Evolutionary conservation across 2,888 invertebrate genomes (phyloP).

Genomic region (Mesodorylaimus sp.): DNA sequence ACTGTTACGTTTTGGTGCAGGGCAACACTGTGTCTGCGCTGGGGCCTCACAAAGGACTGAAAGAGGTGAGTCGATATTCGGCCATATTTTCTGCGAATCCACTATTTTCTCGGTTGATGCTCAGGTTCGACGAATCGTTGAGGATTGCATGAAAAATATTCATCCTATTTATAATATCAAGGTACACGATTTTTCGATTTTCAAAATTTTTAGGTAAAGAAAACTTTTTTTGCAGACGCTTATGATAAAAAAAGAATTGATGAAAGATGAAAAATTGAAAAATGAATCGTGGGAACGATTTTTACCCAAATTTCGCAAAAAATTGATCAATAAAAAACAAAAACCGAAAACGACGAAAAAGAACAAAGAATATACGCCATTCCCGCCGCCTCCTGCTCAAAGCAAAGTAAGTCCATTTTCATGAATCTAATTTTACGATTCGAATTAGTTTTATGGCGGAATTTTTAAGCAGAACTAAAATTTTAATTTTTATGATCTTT

Average conservation of each 20-base stretch:
- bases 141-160: slow-evolving; percentile 93
- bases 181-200: slow-evolving; percentile 21
- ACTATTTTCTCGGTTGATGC: slow-evolving; percentile 6
- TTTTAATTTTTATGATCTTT: not conserved
- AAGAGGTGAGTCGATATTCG: slow-evolving; percentile 31
- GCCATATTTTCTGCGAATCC: slow-evolving; percentile 1
- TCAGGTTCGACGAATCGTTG: slow-evolving; percentile 55
- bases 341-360: slow-evolving; percentile 40
- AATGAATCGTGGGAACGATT: slow-evolving; percentile 93
- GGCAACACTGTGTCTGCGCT: slow-evolving; percentile 89
- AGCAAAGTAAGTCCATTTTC: slow-evolving; percentile 49
- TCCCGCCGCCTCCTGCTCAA: slow-evolving; percentile 78
- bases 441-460: not conserved
- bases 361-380: slow-evolving; percentile 81
- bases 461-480: not conserved
- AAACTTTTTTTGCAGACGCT: slow-evolving; percentile 67
- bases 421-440: too few species aligned
- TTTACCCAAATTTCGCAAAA: slow-evolving; percentile 81
- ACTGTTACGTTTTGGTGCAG: slow-evolving; percentile 87
- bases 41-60: slow-evolving; percentile 74
- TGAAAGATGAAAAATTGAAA: slow-evolving; percentile 72
- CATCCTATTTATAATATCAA: slow-evolving; percentile 93
- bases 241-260: slow-evolving; percentile 88
- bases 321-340: slow-evolving; percentile 37
- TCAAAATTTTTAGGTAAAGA: not conserved